Percentiles rank a stretch among this genome's conserved stretches.
Conservation (phyloP, 2,113 vertebrate genomes). For the Bombycilla garrulus region DNA sequence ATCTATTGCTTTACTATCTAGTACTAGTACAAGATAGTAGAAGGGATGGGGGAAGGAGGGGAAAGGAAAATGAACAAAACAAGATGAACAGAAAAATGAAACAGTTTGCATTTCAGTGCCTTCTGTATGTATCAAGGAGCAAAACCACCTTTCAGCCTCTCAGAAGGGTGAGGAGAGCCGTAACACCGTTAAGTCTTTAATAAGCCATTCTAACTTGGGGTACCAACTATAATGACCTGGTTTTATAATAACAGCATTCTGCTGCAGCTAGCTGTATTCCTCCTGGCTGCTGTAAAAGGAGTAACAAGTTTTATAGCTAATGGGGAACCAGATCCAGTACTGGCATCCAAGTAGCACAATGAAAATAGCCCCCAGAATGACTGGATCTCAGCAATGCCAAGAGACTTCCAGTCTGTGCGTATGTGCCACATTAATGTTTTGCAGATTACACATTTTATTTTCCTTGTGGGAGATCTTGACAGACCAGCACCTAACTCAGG, state of each 20-base stretch:
- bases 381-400: neutral
- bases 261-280: neutral
- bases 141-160: neutral
- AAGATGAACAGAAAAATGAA: slow-evolving; percentile 33
- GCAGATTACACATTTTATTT: neutral
- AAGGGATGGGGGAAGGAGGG: neutral
- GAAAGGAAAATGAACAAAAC: slow-evolving; percentile 19
- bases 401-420: neutral
- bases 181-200: neutral
- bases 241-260: neutral
- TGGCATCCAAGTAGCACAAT: neutral
- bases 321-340: neutral
- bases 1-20: slow-evolving; percentile 99
- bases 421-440: neutral
- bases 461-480: neutral
- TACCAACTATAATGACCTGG: neutral
- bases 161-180: neutral
- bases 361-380: neutral
- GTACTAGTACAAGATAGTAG: slow-evolving; percentile 76
- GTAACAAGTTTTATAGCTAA: neutral
- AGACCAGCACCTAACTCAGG: neutral
- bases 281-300: neutral
- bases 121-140: neutral
- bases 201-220: neutral
- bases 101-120: slow-evolving; percentile 43